These are phyloP conservation scores for Pandemis cinnamomeana DNA, from an alignment of 2,888 invertebrate species.

Conservation along the genomic window DNA sequence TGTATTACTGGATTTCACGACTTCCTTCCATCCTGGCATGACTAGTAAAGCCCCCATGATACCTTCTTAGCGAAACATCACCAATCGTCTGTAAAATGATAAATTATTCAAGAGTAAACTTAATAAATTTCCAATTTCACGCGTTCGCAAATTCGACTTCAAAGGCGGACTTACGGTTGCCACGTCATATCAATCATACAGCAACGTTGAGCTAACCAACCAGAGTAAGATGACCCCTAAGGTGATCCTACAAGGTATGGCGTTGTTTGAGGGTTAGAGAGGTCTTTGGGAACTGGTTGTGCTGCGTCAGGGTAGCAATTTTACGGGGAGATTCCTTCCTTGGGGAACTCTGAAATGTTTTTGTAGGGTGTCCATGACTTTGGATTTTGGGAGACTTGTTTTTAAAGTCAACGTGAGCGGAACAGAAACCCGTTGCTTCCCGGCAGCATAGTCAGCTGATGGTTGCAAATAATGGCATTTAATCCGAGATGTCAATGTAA, in stretches of 20 bases:
- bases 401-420: not conserved
- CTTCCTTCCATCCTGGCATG: not conserved
- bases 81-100: conserved; percentile 38
- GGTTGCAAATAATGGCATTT: not conserved
- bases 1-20: not conserved
- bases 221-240: not conserved
- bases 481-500: not conserved
- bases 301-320: conserved; percentile 42
- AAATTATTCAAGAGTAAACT: conserved; percentile 40
- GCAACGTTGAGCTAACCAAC: conserved; percentile 36
- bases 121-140: conserved; percentile 43
- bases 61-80: conserved; percentile 9
- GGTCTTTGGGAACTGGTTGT: conserved; percentile 16
- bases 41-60: conserved; percentile 1
- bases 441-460: not conserved
- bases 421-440: no score
- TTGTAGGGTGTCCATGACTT: conserved; percentile 23
- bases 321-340: conserved; percentile 40
- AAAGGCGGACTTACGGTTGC: conserved; percentile 37
- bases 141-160: conserved; percentile 40
- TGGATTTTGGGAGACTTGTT: conserved; percentile 16
- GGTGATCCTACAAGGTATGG: no score
- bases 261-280: not conserved
- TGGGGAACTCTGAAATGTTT: conserved; percentile 37
- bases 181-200: conserved; percentile 41